Base-by-base conservation (phyloP, 1,140 invertebrate species). In the Tyrophagus putrescentiae region DNA sequence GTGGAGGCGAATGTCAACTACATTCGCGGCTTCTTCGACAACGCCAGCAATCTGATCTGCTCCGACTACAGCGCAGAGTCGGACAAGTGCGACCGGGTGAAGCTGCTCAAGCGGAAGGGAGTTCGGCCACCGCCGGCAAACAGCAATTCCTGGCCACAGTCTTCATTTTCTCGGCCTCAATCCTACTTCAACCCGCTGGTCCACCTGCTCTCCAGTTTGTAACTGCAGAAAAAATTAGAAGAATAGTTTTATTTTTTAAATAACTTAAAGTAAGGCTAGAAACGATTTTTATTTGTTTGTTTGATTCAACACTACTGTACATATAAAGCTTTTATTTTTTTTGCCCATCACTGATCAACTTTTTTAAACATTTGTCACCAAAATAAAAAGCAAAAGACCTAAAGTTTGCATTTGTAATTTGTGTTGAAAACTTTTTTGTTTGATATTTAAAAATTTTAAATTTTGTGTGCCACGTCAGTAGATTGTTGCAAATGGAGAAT, bases 51-150 rank as follows among this genome's bases (percentile, higher is more conserved):
- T 59, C 18, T 50, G 2, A 28, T 50, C 9, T 59, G 57, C 34
- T 41, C 27, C 25, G 57, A 59, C 18, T 59, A 59, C 27, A 59
- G 16, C 27, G 57, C 28, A 2, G 28, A 29, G 31, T 44, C 48
- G 9, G 57, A 59, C 16, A 59, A 59, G 50, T 59, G 57, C 41
- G 41, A 42, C 25, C 11, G 11, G 39, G 25, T 54, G 2, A 48
- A 48, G 31, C 2, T 2, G 25, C 16, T 54, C 9, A 13, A n/a
- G 28, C 25, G 11, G 27, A 54, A 13, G n/a, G 39, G 25, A 33
- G 21, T 16, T 9, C 18, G 23, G 7, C 25, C 41, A 42, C 25
- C 25, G 25, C 52, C 52, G 39, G 27, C 28, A n/a, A n/a, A n/a
- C n/a, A n/a, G n/a, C n/a, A n/a, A n/a, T n/a, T n/a, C n/a, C n/a